These are phyloP conservation scores for Pristionchus mayeri DNA, from an alignment of 2,888 invertebrate species.

Conservation along the genomic window DNA sequence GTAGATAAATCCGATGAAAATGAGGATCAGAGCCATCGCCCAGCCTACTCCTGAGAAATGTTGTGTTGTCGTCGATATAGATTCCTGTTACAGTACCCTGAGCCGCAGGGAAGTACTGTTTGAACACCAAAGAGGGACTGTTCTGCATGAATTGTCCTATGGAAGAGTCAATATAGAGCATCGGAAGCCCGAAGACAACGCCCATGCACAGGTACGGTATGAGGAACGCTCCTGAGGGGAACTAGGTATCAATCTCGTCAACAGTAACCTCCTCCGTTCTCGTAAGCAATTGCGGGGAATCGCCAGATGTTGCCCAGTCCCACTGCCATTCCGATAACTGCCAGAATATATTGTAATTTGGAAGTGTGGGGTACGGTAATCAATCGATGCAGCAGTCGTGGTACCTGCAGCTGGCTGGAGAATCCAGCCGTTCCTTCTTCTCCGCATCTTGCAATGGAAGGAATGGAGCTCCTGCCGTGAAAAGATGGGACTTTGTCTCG, in stretches of 20 bases:
- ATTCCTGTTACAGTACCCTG: slow-evolving; percentile 36
- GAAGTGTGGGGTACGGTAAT: background rate
- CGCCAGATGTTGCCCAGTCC: slow-evolving; percentile 68
- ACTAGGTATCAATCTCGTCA: background rate
- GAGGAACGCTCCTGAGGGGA: slow-evolving; percentile 53
- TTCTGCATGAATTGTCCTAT: slow-evolving; percentile 48
- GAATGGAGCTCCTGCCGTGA: background rate
- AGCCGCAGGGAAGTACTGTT: slow-evolving; percentile 9
- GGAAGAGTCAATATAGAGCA: slow-evolving; percentile 49
- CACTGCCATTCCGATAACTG: slow-evolving; percentile 56
- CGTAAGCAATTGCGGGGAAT: slow-evolving; percentile 68
- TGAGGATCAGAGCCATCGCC: slow-evolving; percentile 93
- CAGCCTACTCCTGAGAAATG: slow-evolving; percentile 85
- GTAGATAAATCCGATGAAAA: slow-evolving; percentile 78
- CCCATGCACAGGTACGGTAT: slow-evolving; percentile 49
- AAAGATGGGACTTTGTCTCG: too few relatives aligned
- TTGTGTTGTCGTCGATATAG: too few relatives aligned
- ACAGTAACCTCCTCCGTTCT: slow-evolving; percentile 66
- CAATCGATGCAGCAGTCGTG: background rate
- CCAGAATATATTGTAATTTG: slow-evolving; percentile 51
- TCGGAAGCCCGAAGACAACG: slow-evolving; percentile 49
- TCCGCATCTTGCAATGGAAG: background rate
- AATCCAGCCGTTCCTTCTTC: background rate
- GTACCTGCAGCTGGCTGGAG: slow-evolving; percentile 31
- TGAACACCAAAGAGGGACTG: slow-evolving; percentile 42